Base-by-base conservation (phyloP, 2,888 invertebrate genomes). In the Eudemis profundana region DNA sequence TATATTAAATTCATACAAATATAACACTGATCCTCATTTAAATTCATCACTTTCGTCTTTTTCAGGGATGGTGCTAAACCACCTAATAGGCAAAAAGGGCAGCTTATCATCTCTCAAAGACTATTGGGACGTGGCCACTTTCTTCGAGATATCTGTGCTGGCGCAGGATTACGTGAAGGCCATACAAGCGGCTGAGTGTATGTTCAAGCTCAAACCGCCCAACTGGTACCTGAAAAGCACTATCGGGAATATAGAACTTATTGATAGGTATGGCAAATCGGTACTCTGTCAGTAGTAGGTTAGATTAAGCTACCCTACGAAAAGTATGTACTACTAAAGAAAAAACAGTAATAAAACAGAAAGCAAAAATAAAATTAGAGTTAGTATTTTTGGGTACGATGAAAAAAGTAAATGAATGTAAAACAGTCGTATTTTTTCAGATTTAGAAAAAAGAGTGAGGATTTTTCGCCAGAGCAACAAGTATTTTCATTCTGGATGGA, bases 121-220 rank as follows among this genome's bases (percentile, higher is more conserved):
- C 83, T 99, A 99, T 82, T 99, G 99, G 99, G 99, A 99, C 85
- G 99, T 99, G 12, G 99, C 99, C 0, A 99, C 98, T 1, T 99
- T 98, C 93, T 99, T 99, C 86, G 99, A 99, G 90, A 99, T 99
- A 72, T 98, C 98, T 50, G 99, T 99, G 0, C 92, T 99, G 29
- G 98, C 98, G 1, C 98, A 99, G 86, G 98, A 99, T 85, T 99
- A 98, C 83, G 94, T 96, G 12, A 99, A 99, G 87, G 99, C 99
- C 0, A 96, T 98, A 74, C 98, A 98, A 89, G 99, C 99, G 12
- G 98, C 99, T 0, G 97, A 97, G 83, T 97, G 96, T 80, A 97
- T 97, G 97, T 97, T 97, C 77, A 96, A 96, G 84, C 83, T 97
- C 61, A 97, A 97, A 88, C 97, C 97, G 42, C 97, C 97, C 0